Conservation (phyloP, 2,888 invertebrate species). For the Phanerotoma sp. region DNA sequence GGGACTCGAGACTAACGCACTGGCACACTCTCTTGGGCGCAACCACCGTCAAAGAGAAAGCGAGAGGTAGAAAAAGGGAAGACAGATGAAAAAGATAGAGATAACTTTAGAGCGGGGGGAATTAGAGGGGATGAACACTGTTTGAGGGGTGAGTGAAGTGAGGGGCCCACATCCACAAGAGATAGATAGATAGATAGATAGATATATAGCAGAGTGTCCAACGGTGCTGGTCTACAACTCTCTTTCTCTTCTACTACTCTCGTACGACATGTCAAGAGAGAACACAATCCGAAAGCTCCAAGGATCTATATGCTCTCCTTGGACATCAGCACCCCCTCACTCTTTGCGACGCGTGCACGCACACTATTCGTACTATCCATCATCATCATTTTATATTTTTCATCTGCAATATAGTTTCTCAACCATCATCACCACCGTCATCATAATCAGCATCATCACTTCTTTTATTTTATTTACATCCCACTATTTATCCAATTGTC, state of each 20-base stretch:
- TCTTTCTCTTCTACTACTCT: slow-evolving; percentile 1
- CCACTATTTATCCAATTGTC: not conserved
- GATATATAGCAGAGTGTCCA: too few relatives aligned
- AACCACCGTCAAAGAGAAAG: slow-evolving; percentile 14
- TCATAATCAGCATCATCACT: not conserved
- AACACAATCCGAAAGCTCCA: slow-evolving; percentile 4
- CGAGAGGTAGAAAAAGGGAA: slow-evolving; percentile 28
- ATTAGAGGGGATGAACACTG: not conserved
- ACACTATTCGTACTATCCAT: slow-evolving; percentile 16
- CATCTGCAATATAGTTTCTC: too few relatives aligned
- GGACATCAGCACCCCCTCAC: not conserved
- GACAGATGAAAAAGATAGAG: slow-evolving; percentile 11
- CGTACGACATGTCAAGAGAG: slow-evolving; percentile 2
- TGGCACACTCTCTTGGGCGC: slow-evolving; percentile 15
- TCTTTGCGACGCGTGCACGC: slow-evolving; percentile 20
- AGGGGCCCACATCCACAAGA: too few relatives aligned
- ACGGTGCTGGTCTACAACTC: slow-evolving; percentile 1
- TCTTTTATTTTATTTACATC: not conserved
- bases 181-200: too few relatives aligned
- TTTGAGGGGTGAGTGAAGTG: too few relatives aligned
- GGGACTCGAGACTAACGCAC: slow-evolving; percentile 16
- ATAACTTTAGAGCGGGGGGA: slow-evolving; percentile 6
- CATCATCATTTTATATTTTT: too few relatives aligned
- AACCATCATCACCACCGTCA: too few relatives aligned
- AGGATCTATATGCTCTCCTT: not conserved